phyloP scores from a whole-genome alignment of 2,113 vertebrate species.

The Melanerpes aurifrons region DNA sequence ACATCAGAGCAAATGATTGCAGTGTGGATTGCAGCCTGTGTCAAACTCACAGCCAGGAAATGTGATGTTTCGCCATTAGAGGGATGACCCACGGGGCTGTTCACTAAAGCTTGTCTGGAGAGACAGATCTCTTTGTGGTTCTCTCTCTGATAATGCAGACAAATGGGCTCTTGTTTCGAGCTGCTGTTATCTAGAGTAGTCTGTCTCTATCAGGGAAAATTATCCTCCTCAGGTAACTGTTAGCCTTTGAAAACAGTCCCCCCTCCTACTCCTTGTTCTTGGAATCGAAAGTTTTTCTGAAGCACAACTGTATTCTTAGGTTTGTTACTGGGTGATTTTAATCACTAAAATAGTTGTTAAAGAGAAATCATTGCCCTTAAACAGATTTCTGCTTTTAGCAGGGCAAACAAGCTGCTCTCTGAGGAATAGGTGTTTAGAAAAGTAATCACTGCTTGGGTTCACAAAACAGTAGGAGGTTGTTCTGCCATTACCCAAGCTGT shows the following conservation, averaged over 20 bases:
- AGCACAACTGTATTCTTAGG: neutral
- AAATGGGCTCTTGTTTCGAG: neutral
- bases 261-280: neutral
- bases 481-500: neutral
- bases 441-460: neutral
- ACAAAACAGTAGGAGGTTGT: neutral
- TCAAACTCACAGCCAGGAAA: neutral
- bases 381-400: neutral
- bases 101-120: neutral
- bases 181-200: neutral
- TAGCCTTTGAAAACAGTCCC: neutral
- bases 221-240: neutral
- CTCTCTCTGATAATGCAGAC: neutral
- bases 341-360: neutral
- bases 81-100: neutral
- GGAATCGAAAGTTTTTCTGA: neutral
- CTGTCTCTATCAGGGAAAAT: neutral
- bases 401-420: neutral
- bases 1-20: constrained; percentile 3
- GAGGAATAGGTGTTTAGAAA: neutral
- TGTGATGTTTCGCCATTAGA: neutral
- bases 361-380: neutral
- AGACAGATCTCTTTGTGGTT: neutral
- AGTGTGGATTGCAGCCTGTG: neutral
- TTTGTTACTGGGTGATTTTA: neutral